Conservation (phyloP, 1,140 invertebrate genomes). For the Tetramorium alpestre region DNA sequence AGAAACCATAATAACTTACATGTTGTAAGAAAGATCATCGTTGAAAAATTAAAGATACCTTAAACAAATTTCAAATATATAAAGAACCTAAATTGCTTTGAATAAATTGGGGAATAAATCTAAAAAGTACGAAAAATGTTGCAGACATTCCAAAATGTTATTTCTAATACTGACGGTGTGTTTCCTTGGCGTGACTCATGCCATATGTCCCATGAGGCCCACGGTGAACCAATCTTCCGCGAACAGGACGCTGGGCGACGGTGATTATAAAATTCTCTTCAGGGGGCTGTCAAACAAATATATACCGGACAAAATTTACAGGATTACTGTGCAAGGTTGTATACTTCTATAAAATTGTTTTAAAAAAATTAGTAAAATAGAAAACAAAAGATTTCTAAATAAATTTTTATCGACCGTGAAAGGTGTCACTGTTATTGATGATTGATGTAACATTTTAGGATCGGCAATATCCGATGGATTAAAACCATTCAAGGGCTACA, state of each 20-base stretch:
- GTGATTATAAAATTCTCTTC: constrained; percentile 92
- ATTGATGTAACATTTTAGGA: constrained; percentile 87
- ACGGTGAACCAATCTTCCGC: constrained; percentile 77
- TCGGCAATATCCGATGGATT: constrained; percentile 90
- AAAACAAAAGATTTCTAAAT: neutral
- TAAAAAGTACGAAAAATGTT: neutral
- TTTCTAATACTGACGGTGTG: constrained; percentile 74
- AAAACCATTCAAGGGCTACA: constrained; percentile 93
- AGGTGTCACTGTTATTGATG: neutral
- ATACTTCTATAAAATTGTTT: neutral
- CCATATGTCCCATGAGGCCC: constrained; percentile 81
- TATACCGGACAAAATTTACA: constrained; percentile 92
- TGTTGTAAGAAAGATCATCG: neutral
- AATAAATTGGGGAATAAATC: neutral
- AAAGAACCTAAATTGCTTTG: neutral
- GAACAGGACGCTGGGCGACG: constrained; percentile 89
- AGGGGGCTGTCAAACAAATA: constrained; percentile 92
- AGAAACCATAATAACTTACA: neutral
- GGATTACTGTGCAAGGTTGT: constrained; percentile 87
- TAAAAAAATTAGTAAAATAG: neutral
- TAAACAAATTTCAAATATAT: neutral
- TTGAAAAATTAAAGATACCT: neutral
- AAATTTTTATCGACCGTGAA: neutral
- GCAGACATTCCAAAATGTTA: constrained; percentile 72
- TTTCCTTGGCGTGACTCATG: constrained; percentile 73